Evolutionary conservation across 2,113 vertebrate genomes (phyloP).

Genomic region (Apodemus speciosus): DNA sequence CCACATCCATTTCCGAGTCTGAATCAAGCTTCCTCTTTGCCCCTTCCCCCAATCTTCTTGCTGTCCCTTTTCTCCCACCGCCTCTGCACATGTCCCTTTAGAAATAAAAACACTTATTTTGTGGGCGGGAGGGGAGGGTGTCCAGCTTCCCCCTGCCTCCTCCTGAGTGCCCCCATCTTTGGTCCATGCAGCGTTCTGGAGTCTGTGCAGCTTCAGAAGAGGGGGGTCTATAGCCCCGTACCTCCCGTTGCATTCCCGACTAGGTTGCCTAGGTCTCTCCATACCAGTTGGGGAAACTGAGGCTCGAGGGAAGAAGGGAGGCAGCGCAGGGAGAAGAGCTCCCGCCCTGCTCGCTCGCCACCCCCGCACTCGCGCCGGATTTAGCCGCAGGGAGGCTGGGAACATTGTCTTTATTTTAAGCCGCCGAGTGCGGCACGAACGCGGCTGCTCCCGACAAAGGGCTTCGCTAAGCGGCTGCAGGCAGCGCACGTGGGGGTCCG

Average conservation of each 20-base stretch:
- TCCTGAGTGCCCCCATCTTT: neutral
- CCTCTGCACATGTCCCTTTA: conserved; percentile 78
- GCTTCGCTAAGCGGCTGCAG: conserved; percentile 62
- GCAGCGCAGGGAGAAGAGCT: conserved; percentile 64
- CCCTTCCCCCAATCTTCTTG: conserved; percentile 67
- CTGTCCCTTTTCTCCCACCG: conserved; percentile 76
- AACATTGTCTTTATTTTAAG: conserved; percentile 83
- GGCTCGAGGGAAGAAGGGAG: conserved; percentile 55
- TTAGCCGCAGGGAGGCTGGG: conserved; percentile 80
- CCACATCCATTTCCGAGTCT: conserved; percentile 79
- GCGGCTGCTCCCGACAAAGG: conserved; percentile 76
- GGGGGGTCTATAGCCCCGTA: neutral
- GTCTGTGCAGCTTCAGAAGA: neutral
- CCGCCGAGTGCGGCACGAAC: conserved; percentile 79
- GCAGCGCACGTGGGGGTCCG: conserved; percentile 71
- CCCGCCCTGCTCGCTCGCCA: conserved; percentile 69
- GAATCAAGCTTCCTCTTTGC: conserved; percentile 72
- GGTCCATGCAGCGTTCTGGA: neutral
- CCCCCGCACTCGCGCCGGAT: conserved; percentile 79
- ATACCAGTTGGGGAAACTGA: conserved; percentile 72
- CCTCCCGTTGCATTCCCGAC: neutral
- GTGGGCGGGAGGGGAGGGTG: conserved; percentile 74
- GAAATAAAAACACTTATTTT: conserved; percentile 80
- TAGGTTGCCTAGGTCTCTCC: neutral
- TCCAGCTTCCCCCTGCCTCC: conserved; percentile 64